Base-by-base conservation (phyloP, 2,113 vertebrate species). In the Rhabdornis inornatus region DNA sequence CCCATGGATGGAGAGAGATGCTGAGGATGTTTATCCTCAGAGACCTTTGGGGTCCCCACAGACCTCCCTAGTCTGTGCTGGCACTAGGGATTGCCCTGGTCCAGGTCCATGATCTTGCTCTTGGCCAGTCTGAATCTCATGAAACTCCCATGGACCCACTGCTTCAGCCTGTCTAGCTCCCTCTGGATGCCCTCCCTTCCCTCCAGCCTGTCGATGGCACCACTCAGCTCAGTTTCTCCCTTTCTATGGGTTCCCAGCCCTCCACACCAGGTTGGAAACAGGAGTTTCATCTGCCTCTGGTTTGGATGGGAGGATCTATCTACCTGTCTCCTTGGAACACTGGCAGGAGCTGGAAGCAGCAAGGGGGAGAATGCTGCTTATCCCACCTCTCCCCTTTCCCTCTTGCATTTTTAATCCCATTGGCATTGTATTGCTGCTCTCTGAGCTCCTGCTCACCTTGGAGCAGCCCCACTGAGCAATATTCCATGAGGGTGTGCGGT, bases 121-220 rank as follows among this genome's bases (percentile, higher is more conserved):
- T 84, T 63, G 52, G 20, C 27, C 69, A 68, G 24, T 13, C 10
- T 71, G 79, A 71, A 53, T 39, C 68, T 49, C 59, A 7, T 3
- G 47, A 39, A 15, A 9, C 21, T 81, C 13, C 13, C 47, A 37
- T 15, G 17, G 45, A 27, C 13, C 15, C 28, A 27, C 39, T 68
- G 21, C 55, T 69, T 39, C 71, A 57, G 42, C 42, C 65, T 82
- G 42, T 45, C 15, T 37, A 17, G 20, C 18, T 60, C 66, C 61
- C 33, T 79, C 35, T 40, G 44, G 55, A 53, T 64, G 56, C 30
- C 37, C 20, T n/a, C 35, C 75, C 50, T 64, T 56, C 76, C 71
- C 61, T 79, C 61, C 45, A 65, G 35, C 7, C 0, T 22, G 10
- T 16, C 0, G 0, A 18, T 50, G 10, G 30, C 66, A 69, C 28